Evolutionary conservation across 2,113 vertebrate species (phyloP), one percentile per base, ranked within the genome.

Genomic region (Bolborhynchus lineola): DNA sequence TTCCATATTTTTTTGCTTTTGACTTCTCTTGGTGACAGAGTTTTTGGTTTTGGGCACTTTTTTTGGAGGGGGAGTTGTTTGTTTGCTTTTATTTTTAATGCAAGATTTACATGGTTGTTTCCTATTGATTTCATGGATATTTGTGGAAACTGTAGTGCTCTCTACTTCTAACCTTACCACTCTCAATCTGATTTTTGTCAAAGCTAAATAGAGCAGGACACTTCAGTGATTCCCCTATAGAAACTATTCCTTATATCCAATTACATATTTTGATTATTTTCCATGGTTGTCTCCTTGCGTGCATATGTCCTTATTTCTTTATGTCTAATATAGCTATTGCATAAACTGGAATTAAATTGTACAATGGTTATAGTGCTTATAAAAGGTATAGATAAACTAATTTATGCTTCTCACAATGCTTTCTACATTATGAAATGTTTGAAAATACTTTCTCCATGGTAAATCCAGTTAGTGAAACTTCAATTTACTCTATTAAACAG

Each of bases 231-330:
- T 81, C 12, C 5, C 5, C 6, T 57, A 33, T 23, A 57, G 63
- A 63, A 86, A 9, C 2, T 83, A 50, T 49, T 82, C 52, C 11
- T 79, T 64, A 21, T 50, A 37, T 50, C 4, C 10, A 31, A 11
- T 59, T 6, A 33, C 5, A 31, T 24, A 14, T 6, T 8, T 57
- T 53, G 21, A 21, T 41, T 55, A 53, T 1, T 1, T 29, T n/a
- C 37, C 39, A n/a, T 23, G 55, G 13, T 21, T 59, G 9, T 59
- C 55, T 59, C 20, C n/a, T n/a, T 59, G 33, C 10, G 57, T 59
- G 20, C 14, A 13, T 23, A 20, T 10, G 0, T 1, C 4, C 1
- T 0, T 3, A 1, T n/a, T 76, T 69, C 20, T 60, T 46, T 4
- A 20, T 47, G 15, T 85, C 31, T 78, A 20, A 31, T 18, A 23